Conservation (phyloP, 92 coral and sea anemone species). For the Parazoanthus atlanticus region DNA sequence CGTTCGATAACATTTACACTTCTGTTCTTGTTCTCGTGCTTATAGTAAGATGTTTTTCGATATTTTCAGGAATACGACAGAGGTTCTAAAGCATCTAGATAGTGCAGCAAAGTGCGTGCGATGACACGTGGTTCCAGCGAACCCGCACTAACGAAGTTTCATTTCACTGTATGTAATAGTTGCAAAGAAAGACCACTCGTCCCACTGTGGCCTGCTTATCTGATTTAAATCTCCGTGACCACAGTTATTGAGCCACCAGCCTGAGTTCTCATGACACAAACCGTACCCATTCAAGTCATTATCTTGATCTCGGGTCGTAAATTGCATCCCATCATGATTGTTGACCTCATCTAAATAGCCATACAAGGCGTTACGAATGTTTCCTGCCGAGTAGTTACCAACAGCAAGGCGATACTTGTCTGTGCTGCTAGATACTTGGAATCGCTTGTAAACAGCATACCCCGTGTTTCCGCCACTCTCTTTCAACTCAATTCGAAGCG, state of each 20-base stretch:
- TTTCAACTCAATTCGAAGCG: conserved; percentile 44
- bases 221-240: conserved; percentile 48
- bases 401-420: conserved; percentile 46
- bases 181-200: conserved; percentile 30
- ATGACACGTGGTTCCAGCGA: background rate
- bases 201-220: conserved; percentile 41
- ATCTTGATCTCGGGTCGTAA: conserved; percentile 57
- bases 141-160: conserved; percentile 31
- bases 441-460: conserved; percentile 34
- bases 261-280: conserved; percentile 44
- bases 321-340: conserved; percentile 56
- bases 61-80: too few species aligned
- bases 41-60: too few species aligned
- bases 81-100: too few species aligned
- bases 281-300: conserved; percentile 40
- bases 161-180: conserved; percentile 38
- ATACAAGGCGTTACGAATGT: conserved; percentile 35
- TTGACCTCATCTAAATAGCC: conserved; percentile 2
- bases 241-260: conserved; percentile 62
- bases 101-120: background rate
- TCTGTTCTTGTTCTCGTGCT: too few species aligned
- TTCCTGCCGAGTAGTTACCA: conserved; percentile 31
- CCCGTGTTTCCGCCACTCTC: conserved; percentile 17
- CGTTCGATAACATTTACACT: too few species aligned
- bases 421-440: conserved; percentile 36